Evolutionary conservation across 2,113 vertebrate species (phyloP), one percentile per base, ranked within the genome.

Genomic region (Nycticebus coucang): DNA sequence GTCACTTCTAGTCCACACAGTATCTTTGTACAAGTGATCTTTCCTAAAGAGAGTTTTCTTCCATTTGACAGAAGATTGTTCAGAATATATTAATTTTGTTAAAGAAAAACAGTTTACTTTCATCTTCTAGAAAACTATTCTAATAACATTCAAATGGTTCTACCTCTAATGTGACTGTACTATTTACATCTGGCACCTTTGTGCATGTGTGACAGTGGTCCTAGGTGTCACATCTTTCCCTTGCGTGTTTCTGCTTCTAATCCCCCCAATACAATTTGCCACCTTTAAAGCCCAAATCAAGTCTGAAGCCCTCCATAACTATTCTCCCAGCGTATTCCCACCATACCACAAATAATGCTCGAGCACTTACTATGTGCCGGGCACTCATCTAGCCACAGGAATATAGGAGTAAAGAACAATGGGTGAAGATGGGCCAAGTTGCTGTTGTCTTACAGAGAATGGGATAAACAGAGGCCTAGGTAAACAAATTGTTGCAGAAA

Each of bases 61-160:
- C 13, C 21, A 41, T 37, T 26, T 35, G 45, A 84, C 37, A 55
- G 74, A 75, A 10, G 5, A 33, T 57, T 81, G 5, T 59, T 69
- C 81, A 87, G 59, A 81, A 69, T 66, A 81, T 45, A n/a, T 50
- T 82, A 13, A 68, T 69, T 93, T 90, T 83, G 11, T 87, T 80
- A 93, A 41, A 89, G 41, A 5, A 79, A 53, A 15, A 80, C 12
- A 72, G 30, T 64, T 78, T 28, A 66, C 13, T 68, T 50, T 69
- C 53, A 24, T 41, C n/a, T 78, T 72, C 21, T 2, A 26, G 55
- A 55, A 81, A 33, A 66, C 21, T 59, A 8, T 81, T 22, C 1
- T 74, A 45, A 41, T 55, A 50, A 55, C 33, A 53, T 59, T 57
- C 1, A 45, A 64, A 30, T 15, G 57, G 28, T 28, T 33, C 4